Evolutionary conservation across 1,140 invertebrate genomes (phyloP).

Genomic region (Papilio xuthus): DNA sequence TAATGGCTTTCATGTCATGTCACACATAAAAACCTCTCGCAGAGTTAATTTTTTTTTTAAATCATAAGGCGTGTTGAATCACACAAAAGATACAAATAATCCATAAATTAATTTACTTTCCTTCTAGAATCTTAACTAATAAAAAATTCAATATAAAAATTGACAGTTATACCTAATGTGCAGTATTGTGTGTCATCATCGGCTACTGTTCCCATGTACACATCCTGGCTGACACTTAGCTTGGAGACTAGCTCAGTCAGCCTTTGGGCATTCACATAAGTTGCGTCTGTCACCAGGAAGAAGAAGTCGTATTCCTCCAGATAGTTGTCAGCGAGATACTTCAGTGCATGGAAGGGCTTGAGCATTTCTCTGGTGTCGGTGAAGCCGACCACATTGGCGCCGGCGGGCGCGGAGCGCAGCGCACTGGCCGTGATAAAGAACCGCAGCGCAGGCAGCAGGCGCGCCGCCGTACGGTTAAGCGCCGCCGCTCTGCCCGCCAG

Average conservation of each 20-base stretch:
- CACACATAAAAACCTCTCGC: too few species aligned
- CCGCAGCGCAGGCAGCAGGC: constrained; percentile 90
- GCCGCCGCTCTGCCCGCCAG: constrained; percentile 87
- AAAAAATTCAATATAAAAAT: neutral
- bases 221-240: constrained; percentile 91
- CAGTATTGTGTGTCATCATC: constrained; percentile 83
- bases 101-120: neutral
- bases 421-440: constrained; percentile 87
- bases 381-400: constrained; percentile 91
- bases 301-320: constrained; percentile 95
- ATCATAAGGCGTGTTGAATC: too few species aligned
- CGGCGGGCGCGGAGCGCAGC: constrained; percentile 84
- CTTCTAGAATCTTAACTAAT: neutral
- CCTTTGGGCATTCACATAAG: constrained; percentile 89
- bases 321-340: constrained; percentile 95
- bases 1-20: too few species aligned
- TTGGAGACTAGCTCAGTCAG: constrained; percentile 86
- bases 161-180: constrained; percentile 81
- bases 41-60: neutral
- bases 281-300: constrained; percentile 91
- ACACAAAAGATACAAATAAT: neutral
- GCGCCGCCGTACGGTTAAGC: constrained; percentile 90
- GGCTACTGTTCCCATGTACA: constrained; percentile 86
- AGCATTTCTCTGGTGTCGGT: constrained; percentile 88
- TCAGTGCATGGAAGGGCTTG: constrained; percentile 91